These are phyloP conservation scores for Furcula furcula DNA, from an alignment of 2,888 invertebrate species.

Conservation along the genomic window DNA sequence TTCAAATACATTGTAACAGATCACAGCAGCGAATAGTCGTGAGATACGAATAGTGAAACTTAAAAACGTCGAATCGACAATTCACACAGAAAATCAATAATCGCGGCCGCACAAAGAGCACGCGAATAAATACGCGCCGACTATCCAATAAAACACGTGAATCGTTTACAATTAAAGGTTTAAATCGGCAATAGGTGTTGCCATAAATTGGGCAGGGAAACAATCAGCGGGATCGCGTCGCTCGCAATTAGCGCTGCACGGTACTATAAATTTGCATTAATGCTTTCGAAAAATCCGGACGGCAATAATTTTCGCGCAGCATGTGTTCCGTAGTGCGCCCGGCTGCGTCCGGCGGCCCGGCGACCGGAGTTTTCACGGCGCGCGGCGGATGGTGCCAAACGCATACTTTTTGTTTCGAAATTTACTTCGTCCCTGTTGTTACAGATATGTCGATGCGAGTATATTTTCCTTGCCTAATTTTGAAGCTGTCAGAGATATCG, in stretches of 20 bases:
- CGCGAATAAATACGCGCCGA: slow-evolving; percentile 74
- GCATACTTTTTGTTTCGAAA: slow-evolving; percentile 23
- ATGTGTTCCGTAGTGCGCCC: slow-evolving; percentile 58
- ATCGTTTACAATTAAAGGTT: slow-evolving; percentile 82
- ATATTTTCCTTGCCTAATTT: not conserved
- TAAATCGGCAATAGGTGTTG: slow-evolving; percentile 82
- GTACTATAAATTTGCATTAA: slow-evolving; percentile 82
- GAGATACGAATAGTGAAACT: slow-evolving; percentile 44
- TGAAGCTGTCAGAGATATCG: too few relatives aligned
- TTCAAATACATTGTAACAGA: too few relatives aligned
- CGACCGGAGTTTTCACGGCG: slow-evolving; percentile 28
- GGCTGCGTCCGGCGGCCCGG: slow-evolving; percentile 28
- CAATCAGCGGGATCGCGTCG: slow-evolving; percentile 79
- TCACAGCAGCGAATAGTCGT: too few relatives aligned
- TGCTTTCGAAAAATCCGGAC: slow-evolving; percentile 79
- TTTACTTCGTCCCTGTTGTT: slow-evolving; percentile 21
- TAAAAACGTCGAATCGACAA: slow-evolving; percentile 46
- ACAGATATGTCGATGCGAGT: slow-evolving; percentile 19
- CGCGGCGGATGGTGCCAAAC: slow-evolving; percentile 33
- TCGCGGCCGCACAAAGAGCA: slow-evolving; percentile 67
- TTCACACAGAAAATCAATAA: slow-evolving; percentile 71
- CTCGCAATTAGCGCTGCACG: slow-evolving; percentile 78
- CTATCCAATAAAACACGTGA: slow-evolving; percentile 81
- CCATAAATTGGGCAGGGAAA: slow-evolving; percentile 79
- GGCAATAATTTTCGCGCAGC: slow-evolving; percentile 77